Percentiles rank a stretch among this genome's conserved stretches.
Evolutionary conservation across 2,113 vertebrate species (phyloP).

Genomic region (Solea senegalensis): DNA sequence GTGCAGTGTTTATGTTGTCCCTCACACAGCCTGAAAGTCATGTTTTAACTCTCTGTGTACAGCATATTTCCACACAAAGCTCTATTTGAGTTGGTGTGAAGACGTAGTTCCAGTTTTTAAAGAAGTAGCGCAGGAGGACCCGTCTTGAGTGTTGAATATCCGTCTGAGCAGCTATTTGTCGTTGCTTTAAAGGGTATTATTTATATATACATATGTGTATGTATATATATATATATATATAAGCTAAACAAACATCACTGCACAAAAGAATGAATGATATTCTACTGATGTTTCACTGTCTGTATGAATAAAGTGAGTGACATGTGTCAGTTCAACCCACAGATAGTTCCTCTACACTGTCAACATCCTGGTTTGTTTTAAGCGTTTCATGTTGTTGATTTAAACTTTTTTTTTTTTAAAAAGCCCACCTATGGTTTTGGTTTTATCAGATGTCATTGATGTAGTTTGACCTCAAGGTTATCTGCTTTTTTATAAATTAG

Average conservation of each 20-base stretch:
- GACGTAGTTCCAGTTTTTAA: constrained; percentile 5
- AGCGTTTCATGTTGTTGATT: neutral
- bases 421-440: neutral
- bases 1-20: constrained; percentile 83
- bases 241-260: constrained; percentile 10
- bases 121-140: neutral
- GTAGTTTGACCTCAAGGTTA: constrained; percentile 11
- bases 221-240: neutral
- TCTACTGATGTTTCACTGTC: constrained; percentile 1
- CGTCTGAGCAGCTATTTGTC: too few relatives aligned
- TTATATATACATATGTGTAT: too few relatives aligned
- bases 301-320: constrained; percentile 14
- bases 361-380: constrained; percentile 23
- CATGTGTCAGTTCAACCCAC: constrained; percentile 15
- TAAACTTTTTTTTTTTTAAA: constrained; percentile 6
- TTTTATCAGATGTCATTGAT: constrained; percentile 22
- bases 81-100: constrained; percentile 17
- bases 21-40: constrained; percentile 61
- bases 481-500: constrained; percentile 33
- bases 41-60: constrained; percentile 29
- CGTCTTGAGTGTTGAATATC: neutral
- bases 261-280: constrained; percentile 21
- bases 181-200: too few relatives aligned
- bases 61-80: constrained; percentile 4
- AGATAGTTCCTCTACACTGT: constrained; percentile 16